Conservation (phyloP, 2,113 vertebrate species). For the Phalacrocorax pelagicus region DNA sequence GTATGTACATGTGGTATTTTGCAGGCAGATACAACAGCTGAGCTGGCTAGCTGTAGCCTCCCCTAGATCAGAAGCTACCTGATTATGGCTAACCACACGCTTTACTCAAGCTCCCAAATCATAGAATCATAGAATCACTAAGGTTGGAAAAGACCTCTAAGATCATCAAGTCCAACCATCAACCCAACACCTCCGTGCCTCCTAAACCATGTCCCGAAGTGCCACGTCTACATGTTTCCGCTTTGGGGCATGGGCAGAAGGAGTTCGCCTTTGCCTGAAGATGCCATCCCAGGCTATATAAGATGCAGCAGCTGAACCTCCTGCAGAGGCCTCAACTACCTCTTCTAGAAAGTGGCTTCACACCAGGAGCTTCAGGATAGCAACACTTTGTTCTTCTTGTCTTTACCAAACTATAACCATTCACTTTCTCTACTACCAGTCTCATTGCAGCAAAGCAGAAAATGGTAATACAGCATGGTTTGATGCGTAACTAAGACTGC, state of each 20-base stretch:
- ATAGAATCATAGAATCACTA: too few relatives aligned
- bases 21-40: background rate
- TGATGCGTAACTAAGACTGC: background rate
- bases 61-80: background rate
- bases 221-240: too few relatives aligned
- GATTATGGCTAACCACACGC: background rate
- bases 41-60: background rate
- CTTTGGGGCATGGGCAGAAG: accelerated
- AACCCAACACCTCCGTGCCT: too few relatives aligned
- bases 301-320: background rate
- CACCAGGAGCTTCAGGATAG: background rate
- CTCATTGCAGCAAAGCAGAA: background rate
- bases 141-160: too few relatives aligned
- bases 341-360: background rate
- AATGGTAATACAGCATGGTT: background rate
- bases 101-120: background rate
- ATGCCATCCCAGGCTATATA: background rate
- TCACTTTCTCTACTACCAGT: background rate
- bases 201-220: too few relatives aligned
- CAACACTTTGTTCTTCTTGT: background rate
- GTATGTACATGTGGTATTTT: background rate
- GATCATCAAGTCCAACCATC: too few relatives aligned
- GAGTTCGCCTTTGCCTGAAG: background rate
- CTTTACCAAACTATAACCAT: background rate
- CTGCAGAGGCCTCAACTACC: background rate